Conservation (phyloP, 2,797 vertebrate genomes). For the Miopithecus talapoin region DNA sequence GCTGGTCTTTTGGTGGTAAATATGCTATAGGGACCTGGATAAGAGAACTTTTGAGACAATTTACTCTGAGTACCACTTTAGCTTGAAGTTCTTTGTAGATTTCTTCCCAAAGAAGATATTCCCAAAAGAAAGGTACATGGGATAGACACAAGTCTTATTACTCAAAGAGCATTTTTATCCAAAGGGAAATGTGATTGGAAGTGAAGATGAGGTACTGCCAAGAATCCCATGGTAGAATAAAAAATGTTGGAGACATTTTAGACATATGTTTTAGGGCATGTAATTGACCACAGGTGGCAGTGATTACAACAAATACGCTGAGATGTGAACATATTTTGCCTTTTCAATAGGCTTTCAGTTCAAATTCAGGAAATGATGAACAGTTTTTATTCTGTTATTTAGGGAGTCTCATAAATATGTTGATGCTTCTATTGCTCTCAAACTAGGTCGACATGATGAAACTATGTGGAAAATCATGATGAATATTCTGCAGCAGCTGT, state of each 20-base stretch:
- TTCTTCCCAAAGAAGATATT: neutral
- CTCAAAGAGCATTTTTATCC: neutral
- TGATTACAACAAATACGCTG: neutral
- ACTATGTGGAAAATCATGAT: neutral
- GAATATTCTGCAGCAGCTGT: neutral
- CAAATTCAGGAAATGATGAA: neutral
- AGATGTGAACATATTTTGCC: neutral
- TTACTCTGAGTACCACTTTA: neutral
- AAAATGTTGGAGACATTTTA: neutral
- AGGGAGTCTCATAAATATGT: neutral
- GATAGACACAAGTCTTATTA: neutral
- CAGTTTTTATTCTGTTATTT: conserved; percentile 2
- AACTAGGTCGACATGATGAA: neutral
- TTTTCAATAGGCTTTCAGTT: conserved; percentile 10
- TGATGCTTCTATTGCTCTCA: neutral
- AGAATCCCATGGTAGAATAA: neutral
- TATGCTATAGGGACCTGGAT: neutral
- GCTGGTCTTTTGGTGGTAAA: neutral
- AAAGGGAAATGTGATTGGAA: neutral
- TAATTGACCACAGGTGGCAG: neutral
- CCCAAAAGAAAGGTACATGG: neutral
- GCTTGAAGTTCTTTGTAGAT: neutral
- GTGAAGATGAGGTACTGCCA: neutral
- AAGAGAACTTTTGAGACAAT: neutral
- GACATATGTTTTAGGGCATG: neutral